A percentile compares a stretch with the other conserved stretches of the same genome.
Conservation (phyloP, 2,113 vertebrate species). For the Agelaius phoeniceus region DNA sequence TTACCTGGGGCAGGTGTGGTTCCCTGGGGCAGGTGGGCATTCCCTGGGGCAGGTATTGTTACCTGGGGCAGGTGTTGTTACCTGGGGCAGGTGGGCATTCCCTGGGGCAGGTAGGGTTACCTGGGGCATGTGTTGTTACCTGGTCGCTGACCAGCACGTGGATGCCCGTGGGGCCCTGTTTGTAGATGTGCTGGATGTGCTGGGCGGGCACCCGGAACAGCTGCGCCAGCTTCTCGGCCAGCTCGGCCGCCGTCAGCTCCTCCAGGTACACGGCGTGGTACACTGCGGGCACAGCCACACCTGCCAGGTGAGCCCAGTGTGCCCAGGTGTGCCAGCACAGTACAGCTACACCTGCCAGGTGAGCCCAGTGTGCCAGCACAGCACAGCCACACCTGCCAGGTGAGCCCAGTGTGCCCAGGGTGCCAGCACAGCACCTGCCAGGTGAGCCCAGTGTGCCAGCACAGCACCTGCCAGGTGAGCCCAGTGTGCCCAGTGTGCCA, state of each 20-base stretch:
- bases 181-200: conserved; percentile 96
- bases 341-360: too few relatives aligned
- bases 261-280: conserved; percentile 97
- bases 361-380: not conserved
- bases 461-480: too few relatives aligned
- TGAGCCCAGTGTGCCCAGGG: not conserved
- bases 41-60: too few relatives aligned
- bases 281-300: conserved; percentile 68
- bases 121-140: conserved; percentile 66
- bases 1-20: too few relatives aligned
- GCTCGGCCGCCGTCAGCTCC: conserved; percentile 86
- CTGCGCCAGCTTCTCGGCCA: conserved; percentile 93
- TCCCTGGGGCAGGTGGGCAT: too few relatives aligned
- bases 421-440: not conserved
- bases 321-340: not conserved
- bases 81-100: too few relatives aligned
- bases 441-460: too few relatives aligned
- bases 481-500: too few relatives aligned
- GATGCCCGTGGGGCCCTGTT: conserved; percentile 94
- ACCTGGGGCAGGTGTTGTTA: too few relatives aligned
- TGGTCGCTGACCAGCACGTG: conserved; percentile 96
- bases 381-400: not conserved
- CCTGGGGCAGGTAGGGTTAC: too few relatives aligned
- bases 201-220: conserved; percentile 93
- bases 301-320: not conserved